These are phyloP conservation scores for Spea multiplicata DNA, from an alignment of 2,113 vertebrate species.

Conservation along the genomic window DNA sequence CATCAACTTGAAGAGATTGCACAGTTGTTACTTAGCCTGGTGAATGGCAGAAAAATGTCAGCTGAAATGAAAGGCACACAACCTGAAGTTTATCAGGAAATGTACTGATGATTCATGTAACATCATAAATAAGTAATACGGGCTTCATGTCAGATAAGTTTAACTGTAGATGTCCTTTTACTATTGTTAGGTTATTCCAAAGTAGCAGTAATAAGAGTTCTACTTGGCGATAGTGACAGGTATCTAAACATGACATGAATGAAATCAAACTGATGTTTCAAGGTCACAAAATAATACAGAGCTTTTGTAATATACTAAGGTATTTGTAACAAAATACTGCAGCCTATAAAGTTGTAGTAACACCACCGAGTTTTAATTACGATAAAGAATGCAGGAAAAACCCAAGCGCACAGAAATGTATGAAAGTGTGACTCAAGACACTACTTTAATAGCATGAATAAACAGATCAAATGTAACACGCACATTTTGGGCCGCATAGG, in stretches of 20 bases:
- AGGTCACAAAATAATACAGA: slow-evolving; percentile 57
- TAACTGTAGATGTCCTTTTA: slow-evolving; percentile 59
- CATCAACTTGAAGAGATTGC: slow-evolving; percentile 66
- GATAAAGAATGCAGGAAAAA: no score
- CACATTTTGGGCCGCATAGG: no score
- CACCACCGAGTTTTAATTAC: no score
- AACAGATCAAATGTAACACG: no score
- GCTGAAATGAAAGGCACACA: slow-evolving; percentile 70
- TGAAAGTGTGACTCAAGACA: no score
- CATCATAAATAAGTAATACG: slow-evolving; percentile 69
- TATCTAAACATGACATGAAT: slow-evolving; percentile 57
- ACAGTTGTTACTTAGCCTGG: slow-evolving; percentile 65
- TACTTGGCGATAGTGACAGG: slow-evolving; percentile 61
- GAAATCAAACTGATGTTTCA: slow-evolving; percentile 64
- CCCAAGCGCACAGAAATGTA: no score
- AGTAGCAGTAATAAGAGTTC: slow-evolving; percentile 51
- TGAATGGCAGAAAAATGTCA: slow-evolving; percentile 73
- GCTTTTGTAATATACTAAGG: no score
- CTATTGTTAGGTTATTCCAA: slow-evolving; percentile 58
- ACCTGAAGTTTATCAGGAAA: slow-evolving; percentile 70
- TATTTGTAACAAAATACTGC: no score
- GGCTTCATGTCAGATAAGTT: slow-evolving; percentile 57
- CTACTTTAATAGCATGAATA: no score
- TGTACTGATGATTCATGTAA: slow-evolving; percentile 70
- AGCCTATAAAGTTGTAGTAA: no score